These are phyloP conservation scores for Discoglossus pictus DNA, from an alignment of 2,797 vertebrate species.

Conservation along the genomic window DNA sequence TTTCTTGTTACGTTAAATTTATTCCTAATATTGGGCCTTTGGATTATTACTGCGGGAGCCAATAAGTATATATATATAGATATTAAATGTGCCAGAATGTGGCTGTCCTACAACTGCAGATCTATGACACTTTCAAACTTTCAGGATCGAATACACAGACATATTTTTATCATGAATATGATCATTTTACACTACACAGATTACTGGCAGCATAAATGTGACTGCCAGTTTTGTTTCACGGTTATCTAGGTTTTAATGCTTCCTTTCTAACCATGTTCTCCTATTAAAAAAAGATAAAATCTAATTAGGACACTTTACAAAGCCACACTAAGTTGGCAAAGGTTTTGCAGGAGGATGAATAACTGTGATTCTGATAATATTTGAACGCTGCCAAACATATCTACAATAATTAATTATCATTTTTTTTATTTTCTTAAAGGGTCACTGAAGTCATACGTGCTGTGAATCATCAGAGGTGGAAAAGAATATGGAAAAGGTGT, in stretches of 20 bases:
- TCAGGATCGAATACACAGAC: background rate
- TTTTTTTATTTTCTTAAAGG: background rate
- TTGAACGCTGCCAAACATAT: constrained; percentile 35
- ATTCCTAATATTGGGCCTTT: too few species aligned
- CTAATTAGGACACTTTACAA: constrained; percentile 47
- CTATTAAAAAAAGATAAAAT: constrained; percentile 52
- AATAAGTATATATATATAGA: too few species aligned
- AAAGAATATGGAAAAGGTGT: too few species aligned
- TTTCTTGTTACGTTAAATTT: too few species aligned
- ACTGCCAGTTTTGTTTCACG: constrained; percentile 49
- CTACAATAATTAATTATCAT: constrained; percentile 40
- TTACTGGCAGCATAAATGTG: constrained; percentile 36
- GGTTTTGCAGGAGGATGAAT: constrained; percentile 34
- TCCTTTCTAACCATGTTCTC: constrained; percentile 43
- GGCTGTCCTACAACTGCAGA: too few species aligned
- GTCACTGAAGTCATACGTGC: too few species aligned
- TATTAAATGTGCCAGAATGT: too few species aligned
- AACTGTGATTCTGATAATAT: constrained; percentile 31
- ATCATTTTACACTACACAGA: constrained; percentile 23
- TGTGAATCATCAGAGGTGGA: too few species aligned
- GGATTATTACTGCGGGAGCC: too few species aligned
- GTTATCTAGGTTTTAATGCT: constrained; percentile 42
- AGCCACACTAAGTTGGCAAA: constrained; percentile 44
- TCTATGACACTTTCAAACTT: too few species aligned
- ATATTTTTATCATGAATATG: background rate